phyloP scores from a whole-genome alignment of 2,888 invertebrate genomes.

The Melanophora roralis region DNA sequence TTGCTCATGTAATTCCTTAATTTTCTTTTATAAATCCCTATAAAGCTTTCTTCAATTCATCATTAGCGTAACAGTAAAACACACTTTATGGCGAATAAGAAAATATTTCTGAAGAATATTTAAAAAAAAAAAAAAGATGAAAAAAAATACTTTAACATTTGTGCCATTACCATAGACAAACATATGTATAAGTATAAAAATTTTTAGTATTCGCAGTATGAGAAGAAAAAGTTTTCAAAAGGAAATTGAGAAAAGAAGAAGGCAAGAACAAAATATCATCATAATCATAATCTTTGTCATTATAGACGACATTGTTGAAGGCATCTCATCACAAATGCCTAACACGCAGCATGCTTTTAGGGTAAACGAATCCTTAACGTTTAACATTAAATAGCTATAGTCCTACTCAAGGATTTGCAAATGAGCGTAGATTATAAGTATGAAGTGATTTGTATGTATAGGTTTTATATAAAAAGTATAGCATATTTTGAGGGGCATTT shows the following conservation, averaged over 20 bases:
- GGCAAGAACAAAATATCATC: constrained; percentile 6
- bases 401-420: constrained; percentile 6
- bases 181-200: background rate
- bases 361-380: constrained; percentile 40
- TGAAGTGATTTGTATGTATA: background rate
- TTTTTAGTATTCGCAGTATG: background rate
- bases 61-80: constrained; percentile 55
- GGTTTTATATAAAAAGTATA: too few relatives aligned
- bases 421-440: background rate
- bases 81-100: background rate
- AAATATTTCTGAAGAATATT: background rate
- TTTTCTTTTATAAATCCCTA: constrained; percentile 39
- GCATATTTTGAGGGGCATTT: too few relatives aligned
- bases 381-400: constrained; percentile 44
- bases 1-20: constrained; percentile 16
- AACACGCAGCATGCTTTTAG: constrained; percentile 49
- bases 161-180: constrained; percentile 25
- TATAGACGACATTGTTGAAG: background rate
- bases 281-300: background rate
- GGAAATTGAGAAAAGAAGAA: background rate
- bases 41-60: constrained; percentile 52
- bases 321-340: constrained; percentile 51
- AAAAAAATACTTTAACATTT: constrained; percentile 24
- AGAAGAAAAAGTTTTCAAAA: background rate
- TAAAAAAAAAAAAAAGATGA: background rate